Base-by-base conservation (phyloP, 2,113 vertebrate genomes). In the Tretioscincus oriximinensis region DNA sequence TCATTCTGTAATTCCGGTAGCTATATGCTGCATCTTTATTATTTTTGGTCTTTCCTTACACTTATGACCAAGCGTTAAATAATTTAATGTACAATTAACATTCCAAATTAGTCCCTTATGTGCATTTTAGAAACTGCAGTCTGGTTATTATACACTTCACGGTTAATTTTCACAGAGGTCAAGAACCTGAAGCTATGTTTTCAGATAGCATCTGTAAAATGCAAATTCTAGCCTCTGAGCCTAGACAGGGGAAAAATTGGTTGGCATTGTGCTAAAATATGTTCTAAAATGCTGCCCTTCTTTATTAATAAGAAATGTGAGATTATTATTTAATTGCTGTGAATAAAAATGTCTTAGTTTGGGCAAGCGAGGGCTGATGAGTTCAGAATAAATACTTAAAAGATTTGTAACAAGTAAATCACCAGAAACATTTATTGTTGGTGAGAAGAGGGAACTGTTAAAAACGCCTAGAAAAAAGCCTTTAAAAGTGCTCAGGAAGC, bases 21-120 rank as follows among this genome's bases (percentile, higher is more conserved):
- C 75, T 24, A 3, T 79, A 9, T 58, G 64, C 22, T 71, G 14
- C 28, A 85, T 74, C 47, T 58, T 58, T 58, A 58, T 58, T 58
- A 14, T 58, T 76, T 54, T 83, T 22, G 24, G 10, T 24, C 8
- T 0, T 69, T 82, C 61, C 75, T n/a, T 60, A 9, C 20, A 20
- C 1, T 1, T 41, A 84, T n/a, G 31, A 65, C 24, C 24, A 5
- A 86, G 2, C 5, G 8, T 86, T 41, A 65, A 10, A 5, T 77
- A 87, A 64, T 84, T 89, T 74, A 63, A 21, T 71, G 47, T 67
- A 74, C 0, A 69, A 31, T 81, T 88, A 87, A 58, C 5, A 84
- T 68, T 60, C 41, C 73, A 89, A 45, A 77, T 67, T 66, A 64
- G 89, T 93, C 89, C 80, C 72, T 7, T 0, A 47, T 41, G 12